These are phyloP conservation scores for Jacana jacana DNA, from an alignment of 2,113 vertebrate species.

Conservation along the genomic window DNA sequence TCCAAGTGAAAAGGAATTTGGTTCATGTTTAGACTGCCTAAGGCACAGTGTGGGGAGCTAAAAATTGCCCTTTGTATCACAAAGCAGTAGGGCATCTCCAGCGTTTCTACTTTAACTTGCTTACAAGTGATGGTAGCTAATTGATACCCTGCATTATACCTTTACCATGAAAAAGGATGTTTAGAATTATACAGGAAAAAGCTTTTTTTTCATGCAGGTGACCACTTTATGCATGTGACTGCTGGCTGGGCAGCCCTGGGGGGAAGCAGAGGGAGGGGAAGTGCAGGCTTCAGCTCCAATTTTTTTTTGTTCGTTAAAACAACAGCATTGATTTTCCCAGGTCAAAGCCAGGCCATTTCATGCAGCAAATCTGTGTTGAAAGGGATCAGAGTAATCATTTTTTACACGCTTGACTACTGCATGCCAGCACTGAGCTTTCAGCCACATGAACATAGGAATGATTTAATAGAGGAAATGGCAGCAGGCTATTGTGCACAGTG, in stretches of 20 bases:
- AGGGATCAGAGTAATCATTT: conserved; percentile 67
- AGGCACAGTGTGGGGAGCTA: background rate
- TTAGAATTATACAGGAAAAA: background rate
- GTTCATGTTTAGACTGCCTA: conserved; percentile 20
- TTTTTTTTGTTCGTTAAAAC: conserved; percentile 61
- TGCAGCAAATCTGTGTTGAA: conserved; percentile 52
- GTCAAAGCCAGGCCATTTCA: conserved; percentile 64
- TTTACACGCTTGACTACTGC: conserved; percentile 57
- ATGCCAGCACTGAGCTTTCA: conserved; percentile 37
- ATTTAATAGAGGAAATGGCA: conserved; percentile 67
- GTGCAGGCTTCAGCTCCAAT: background rate
- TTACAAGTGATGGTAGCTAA: conserved; percentile 30
- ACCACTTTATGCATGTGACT: background rate
- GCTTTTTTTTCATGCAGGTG: background rate
- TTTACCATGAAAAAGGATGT: background rate
- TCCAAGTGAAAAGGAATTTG: conserved; percentile 56
- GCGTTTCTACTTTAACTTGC: background rate
- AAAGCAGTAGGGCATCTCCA: background rate
- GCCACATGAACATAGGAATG: conserved; percentile 48
- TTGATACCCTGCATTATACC: background rate
- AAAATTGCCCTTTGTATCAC: background rate
- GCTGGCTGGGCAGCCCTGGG: background rate
- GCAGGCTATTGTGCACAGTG: conserved; percentile 51
- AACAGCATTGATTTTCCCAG: conserved; percentile 64
- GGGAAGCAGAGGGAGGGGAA: background rate